phyloP scores from a whole-genome alignment of 1,140 invertebrate genomes.

The Papilio dardanus region DNA sequence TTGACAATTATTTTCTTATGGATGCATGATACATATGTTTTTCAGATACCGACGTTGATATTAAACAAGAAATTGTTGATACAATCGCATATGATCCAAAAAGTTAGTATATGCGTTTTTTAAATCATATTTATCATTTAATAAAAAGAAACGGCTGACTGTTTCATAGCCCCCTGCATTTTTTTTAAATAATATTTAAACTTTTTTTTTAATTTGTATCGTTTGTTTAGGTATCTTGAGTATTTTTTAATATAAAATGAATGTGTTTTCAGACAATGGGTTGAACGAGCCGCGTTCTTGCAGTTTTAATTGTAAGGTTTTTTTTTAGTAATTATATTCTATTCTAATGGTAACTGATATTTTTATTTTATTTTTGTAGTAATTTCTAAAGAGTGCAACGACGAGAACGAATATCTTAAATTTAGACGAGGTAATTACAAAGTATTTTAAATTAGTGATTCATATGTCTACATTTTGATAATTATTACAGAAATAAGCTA shows the following conservation, averaged over 20 bases:
- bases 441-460: not conserved
- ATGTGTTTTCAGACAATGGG: constrained; percentile 42
- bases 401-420: not conserved
- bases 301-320: constrained; percentile 53
- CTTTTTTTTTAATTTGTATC: not conserved
- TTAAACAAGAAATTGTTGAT: constrained; percentile 1
- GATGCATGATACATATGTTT: not conserved
- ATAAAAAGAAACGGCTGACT: not conserved
- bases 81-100: not conserved
- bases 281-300: constrained; percentile 42
- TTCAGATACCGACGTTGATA: not conserved
- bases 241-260: too few species aligned
- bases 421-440: constrained; percentile 12
- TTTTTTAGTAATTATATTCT: not conserved
- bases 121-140: not conserved
- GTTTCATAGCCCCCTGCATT: too few species aligned
- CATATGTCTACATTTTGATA: too few species aligned
- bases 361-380: not conserved
- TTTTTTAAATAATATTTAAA: not conserved
- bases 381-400: constrained; percentile 3
- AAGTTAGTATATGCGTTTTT: not conserved
- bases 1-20: constrained; percentile 10
- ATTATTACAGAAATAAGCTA: not conserved
- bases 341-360: not conserved
- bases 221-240: too few species aligned